A percentile compares a stretch with the other conserved stretches of the same genome.
phyloP scores from a whole-genome alignment of 1,140 invertebrate genomes.

The Brachionus koreanus region DNA sequence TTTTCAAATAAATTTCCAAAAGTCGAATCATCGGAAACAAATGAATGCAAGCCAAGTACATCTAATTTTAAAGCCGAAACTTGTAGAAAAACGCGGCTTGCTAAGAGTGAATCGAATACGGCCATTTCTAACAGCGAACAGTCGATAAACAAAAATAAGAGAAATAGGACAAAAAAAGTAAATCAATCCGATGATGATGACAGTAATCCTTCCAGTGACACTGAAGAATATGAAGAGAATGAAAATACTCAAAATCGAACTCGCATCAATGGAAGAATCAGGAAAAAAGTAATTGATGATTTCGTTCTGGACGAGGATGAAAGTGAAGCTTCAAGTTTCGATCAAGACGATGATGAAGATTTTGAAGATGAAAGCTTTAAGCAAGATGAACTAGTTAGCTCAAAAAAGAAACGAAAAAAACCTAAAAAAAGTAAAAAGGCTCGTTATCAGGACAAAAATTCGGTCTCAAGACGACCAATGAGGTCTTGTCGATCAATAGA shows the following conservation, averaged over 20 bases:
- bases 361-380: not conserved
- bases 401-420: constrained; percentile 20
- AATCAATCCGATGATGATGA: constrained; percentile 23
- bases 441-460: not conserved
- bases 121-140: not conserved
- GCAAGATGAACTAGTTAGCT: not conserved
- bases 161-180: not conserved
- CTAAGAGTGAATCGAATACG: not conserved
- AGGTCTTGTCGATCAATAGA: constrained; percentile 9
- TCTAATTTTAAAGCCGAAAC: not conserved
- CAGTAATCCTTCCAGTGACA: constrained; percentile 4
- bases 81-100: not conserved
- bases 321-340: not conserved
- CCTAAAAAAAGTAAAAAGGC: not conserved
- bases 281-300: not conserved
- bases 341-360: constrained; percentile 6
- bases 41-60: not conserved
- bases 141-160: not conserved
- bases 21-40: not conserved
- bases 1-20: constrained; percentile 10
- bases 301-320: not conserved
- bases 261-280: not conserved
- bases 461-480: not conserved
- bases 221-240: constrained; percentile 46
- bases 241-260: constrained; percentile 10